Percentiles rank a stretch among this genome's conserved stretches.
Conservation (phyloP, 2,888 invertebrate species). For the Apotomis betuletana region DNA sequence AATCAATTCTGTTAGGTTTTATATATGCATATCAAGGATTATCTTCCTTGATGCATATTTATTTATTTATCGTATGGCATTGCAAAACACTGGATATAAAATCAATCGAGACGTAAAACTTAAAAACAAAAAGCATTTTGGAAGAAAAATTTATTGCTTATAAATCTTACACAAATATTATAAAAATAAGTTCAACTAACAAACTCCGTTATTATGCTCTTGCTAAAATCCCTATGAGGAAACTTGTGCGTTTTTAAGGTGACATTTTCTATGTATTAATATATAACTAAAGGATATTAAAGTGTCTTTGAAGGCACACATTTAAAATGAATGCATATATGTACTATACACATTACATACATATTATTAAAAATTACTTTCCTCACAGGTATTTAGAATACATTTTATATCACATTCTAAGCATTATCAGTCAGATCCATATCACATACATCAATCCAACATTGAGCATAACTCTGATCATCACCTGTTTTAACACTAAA, state of each 20-base stretch:
- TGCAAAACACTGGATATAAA: too few species aligned
- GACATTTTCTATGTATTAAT: conserved; percentile 34
- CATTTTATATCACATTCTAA: conserved; percentile 55
- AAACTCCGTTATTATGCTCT: conserved; percentile 63
- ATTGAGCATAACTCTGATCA: conserved; percentile 33
- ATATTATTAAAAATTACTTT: conserved; percentile 47
- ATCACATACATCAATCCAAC: conserved; percentile 59
- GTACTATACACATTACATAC: conserved; percentile 19
- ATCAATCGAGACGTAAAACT: too few species aligned
- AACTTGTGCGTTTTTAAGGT: conserved; percentile 44
- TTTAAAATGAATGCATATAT: conserved; percentile 47
- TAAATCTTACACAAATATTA: conserved; percentile 47
- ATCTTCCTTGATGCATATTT: too few species aligned
- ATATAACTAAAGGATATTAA: conserved; percentile 43
- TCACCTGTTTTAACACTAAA: conserved; percentile 12
- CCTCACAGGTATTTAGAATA: conserved; percentile 63
- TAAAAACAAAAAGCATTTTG: conserved; percentile 34
- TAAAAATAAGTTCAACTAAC: conserved; percentile 66
- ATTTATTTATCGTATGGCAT: too few species aligned
- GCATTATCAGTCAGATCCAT: conserved; percentile 69
- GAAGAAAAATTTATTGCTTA: conserved; percentile 66
- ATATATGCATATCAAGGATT: too few species aligned
- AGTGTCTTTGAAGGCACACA: conserved; percentile 69
- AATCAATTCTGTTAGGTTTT: too few species aligned
- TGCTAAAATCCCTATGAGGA: conserved; percentile 66